Base-by-base conservation (phyloP, 92 coral and sea anemone genomes). In the Isaurus tuberculatus region DNA sequence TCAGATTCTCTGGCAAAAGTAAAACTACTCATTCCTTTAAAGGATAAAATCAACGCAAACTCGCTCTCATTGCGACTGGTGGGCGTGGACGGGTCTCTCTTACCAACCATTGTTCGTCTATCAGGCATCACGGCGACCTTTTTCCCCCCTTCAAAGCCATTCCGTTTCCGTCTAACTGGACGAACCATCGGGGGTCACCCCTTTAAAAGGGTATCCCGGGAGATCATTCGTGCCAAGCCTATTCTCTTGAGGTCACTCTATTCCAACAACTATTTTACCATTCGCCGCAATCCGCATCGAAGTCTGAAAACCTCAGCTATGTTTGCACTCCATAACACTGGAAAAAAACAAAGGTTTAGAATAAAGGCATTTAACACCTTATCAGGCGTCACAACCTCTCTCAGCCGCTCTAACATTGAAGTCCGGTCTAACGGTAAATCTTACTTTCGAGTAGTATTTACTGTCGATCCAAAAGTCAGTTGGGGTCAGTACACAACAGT, bases 181-280 rank as follows among this genome's bases (percentile, higher is more conserved):
- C 79, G 51, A 2, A 89, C 90, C 34, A 31, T 57, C 8, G 78
- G n/a, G 14, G 92, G 94, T 0, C 36, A 75, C 10, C 44, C 28
- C 19, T 88, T 91, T 84, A 87, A 75, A 85, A 71, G 94, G 66
- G 82, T 89, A 28, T 91, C 94, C 15, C 90, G 82, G 29, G 79
- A 25, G 1, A 82, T 86, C 66, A 83, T 91, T 77, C 81, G 29
- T 40, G 95, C 95, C 2, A 86, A 84, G 63, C 61, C 81, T 44
- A 64, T 80, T 31, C 64, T 86, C 37, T 57, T 91, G 26, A 87
- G 92, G 19, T 28, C 81, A 29, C 69, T 86, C 6, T 60, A 75
- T 26, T 73, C 61, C 19, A 77, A 78, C 10, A 69, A 61, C 57
- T 89, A 89, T 65, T 36, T 72, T 26, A 79, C 89, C 19, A 84